Evolutionary conservation across 2,113 vertebrate genomes (phyloP).

Genomic region (Toxostoma redivivum): DNA sequence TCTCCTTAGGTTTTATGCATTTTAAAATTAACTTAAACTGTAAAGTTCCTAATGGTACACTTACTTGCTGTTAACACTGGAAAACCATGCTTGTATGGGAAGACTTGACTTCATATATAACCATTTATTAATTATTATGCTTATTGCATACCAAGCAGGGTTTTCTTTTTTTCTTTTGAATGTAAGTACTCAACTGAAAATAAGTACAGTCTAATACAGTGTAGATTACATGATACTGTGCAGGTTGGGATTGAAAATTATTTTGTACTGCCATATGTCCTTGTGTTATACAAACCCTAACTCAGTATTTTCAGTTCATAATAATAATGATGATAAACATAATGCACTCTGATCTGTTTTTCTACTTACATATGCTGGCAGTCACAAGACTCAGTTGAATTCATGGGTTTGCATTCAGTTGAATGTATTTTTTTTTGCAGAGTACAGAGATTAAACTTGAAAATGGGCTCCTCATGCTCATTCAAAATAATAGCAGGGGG

Average conservation of each 20-base stretch:
- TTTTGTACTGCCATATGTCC: not conserved
- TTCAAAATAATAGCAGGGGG: slow-evolving; percentile 4
- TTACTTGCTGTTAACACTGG: not conserved
- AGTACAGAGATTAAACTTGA: not conserved
- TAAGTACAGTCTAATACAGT: not conserved
- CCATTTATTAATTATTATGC: not conserved
- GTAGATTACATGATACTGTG: not conserved
- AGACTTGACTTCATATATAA: not conserved
- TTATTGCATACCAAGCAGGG: not conserved
- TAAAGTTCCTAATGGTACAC: not conserved
- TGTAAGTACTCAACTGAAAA: not conserved
- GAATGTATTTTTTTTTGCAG: not conserved
- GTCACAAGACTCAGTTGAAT: not conserved
- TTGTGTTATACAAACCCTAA: not conserved
- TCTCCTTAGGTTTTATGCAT: not conserved
- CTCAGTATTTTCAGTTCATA: not conserved
- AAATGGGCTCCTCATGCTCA: slow-evolving; percentile 1
- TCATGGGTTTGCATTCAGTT: not conserved
- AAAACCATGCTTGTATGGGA: not conserved
- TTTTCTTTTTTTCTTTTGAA: not conserved
- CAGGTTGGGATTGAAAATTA: not conserved
- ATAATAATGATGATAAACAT: not conserved
- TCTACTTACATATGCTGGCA: not conserved
- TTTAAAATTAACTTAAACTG: not conserved
- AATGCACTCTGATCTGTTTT: not conserved